A percentile compares a stretch with the other conserved stretches of the same genome.
Conservation (phyloP, 2,113 vertebrate genomes). For the Terrapene triunguis region DNA sequence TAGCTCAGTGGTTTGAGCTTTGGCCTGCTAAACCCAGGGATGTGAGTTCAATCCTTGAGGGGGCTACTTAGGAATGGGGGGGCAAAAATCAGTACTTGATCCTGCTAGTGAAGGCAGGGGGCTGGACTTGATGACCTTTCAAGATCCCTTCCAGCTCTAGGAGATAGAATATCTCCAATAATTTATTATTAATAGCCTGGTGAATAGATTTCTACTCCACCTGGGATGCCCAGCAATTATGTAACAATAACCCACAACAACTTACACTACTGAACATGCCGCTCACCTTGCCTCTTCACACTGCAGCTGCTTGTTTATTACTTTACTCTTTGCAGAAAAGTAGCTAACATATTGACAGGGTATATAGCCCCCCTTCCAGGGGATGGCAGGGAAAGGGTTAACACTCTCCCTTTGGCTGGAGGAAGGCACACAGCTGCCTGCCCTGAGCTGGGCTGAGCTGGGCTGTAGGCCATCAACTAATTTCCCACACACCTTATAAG, state of each 20-base stretch:
- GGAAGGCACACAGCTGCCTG: not conserved
- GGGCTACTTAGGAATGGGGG: too few species aligned
- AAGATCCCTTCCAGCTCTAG: too few species aligned
- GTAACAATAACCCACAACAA: accelerated
- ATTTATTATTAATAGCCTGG: not conserved
- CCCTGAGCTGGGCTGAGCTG: not conserved
- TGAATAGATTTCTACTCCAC: not conserved
- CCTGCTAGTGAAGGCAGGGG: too few species aligned
- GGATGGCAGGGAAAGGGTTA: not conserved
- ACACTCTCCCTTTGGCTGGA: not conserved
- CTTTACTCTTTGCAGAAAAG: not conserved
- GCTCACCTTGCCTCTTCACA: not conserved
- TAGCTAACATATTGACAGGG: accelerated
- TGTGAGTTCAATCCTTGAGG: too few species aligned
- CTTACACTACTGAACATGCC: too few species aligned
- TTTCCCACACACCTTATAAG: not conserved
- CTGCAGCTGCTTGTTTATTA: not conserved
- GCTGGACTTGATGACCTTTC: too few species aligned
- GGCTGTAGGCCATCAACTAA: not conserved
- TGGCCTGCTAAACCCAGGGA: too few species aligned
- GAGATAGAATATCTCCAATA: too few species aligned
- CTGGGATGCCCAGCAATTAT: not conserved
- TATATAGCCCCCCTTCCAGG: accelerated
- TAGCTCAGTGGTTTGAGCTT: too few species aligned
- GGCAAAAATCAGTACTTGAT: too few species aligned